Conservation (phyloP, 2,888 invertebrate genomes). For the Nymphalis polychloros region DNA sequence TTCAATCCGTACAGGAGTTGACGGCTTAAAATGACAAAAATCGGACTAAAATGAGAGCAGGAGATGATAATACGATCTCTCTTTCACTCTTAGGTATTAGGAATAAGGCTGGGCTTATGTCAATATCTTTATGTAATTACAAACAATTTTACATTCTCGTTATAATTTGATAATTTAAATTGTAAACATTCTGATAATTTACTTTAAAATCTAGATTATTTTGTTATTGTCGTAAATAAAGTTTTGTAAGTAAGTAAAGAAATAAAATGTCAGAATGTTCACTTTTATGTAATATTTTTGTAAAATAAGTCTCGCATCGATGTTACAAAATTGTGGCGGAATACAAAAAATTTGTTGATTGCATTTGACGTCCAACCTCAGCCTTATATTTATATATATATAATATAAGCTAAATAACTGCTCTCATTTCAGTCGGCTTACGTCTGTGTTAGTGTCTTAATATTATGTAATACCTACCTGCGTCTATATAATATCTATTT, state of each 20-base stretch:
- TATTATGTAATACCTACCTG: slow-evolving; percentile 50
- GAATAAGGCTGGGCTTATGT: slow-evolving; percentile 43
- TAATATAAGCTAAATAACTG: slow-evolving; percentile 40
- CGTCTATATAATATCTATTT: slow-evolving; percentile 54
- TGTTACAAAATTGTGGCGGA: slow-evolving; percentile 16
- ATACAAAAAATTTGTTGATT: slow-evolving; percentile 4
- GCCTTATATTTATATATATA: slow-evolving; percentile 37
- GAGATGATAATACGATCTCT: slow-evolving; percentile 48
- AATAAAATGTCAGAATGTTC: slow-evolving; percentile 25
- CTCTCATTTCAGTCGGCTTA: slow-evolving; percentile 67
- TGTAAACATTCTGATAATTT: slow-evolving; percentile 22
- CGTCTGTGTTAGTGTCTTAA: slow-evolving; percentile 63
- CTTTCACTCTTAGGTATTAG: slow-evolving; percentile 43
- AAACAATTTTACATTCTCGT: background rate
- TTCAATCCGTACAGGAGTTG: slow-evolving; percentile 39
- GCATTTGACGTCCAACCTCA: slow-evolving; percentile 30
- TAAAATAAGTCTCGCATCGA: slow-evolving; percentile 18
- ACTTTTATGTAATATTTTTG: slow-evolving; percentile 11
- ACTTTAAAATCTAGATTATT: slow-evolving; percentile 16
- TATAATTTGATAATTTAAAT: slow-evolving; percentile 5
- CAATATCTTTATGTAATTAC: slow-evolving; percentile 34
- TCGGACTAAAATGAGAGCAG: slow-evolving; percentile 51
- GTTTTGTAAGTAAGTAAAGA: slow-evolving; percentile 13
- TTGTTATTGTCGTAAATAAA: slow-evolving; percentile 27
- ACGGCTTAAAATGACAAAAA: slow-evolving; percentile 43